Evolutionary conservation across 2,113 vertebrate species (phyloP), one percentile per base, ranked within the genome.

Genomic region (Abramis brama): DNA sequence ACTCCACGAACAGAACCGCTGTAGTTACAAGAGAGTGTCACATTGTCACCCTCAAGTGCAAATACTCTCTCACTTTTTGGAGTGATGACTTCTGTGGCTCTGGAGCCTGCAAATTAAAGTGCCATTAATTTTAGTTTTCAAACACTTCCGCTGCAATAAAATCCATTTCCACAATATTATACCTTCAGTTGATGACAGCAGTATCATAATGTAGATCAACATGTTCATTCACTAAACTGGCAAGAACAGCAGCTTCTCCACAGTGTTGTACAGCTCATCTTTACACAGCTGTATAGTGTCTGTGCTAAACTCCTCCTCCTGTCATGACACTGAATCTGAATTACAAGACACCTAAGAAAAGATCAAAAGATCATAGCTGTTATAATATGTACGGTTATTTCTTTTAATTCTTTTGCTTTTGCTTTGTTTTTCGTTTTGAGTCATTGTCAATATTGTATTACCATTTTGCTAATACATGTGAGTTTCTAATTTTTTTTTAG

Each of bases 1-100:
- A 86, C 59, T 25, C 76, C 5, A n/a, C 5, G 10, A 13, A 17
- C 85, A 57, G 30, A 71, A 59, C 50, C 59, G 43, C 55, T 79
- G 30, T 62, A 79, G 27, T 79, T 79, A 79, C 79, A 79, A 39
- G 33, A 79, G 27, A 79, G 55, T 8, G 45, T 77, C 43, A 77
- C 47, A 25, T 30, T 80, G 27, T 36, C 52, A 7, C 57, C 55
- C 33, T 79, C 77, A 33, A 79, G n/a, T 25, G 78, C 78, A 80
- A 62, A 62, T 15, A 8, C 15, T 50, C 4, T 11, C 4, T 17
- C 57, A 43, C n/a, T 78, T 19, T 55, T 27, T 30, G 75, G 50
- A 3, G 5, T 25, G 23, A 74, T 74, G 23, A 7, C 15, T 13
- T 45, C 36, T 74, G 23, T 13, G 10, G 78, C 57, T 59, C 55